Evolutionary conservation across 2,797 vertebrate species (phyloP).

Genomic region (Molossus molossus): DNA sequence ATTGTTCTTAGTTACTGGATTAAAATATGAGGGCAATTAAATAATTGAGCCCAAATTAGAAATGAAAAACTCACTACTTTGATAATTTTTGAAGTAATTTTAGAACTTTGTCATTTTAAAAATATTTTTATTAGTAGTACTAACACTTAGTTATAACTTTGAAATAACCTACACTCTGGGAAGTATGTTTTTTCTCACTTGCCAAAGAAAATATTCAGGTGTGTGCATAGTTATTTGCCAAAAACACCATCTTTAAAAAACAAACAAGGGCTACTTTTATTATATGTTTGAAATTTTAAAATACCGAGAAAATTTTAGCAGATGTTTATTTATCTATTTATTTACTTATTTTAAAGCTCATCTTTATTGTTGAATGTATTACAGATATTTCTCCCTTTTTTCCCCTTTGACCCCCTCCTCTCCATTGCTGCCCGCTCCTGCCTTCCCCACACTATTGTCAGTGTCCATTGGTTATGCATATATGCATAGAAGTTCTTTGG

Average conservation of each 20-base stretch:
- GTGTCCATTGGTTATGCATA: no score
- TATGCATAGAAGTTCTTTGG: no score
- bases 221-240: neutral
- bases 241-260: neutral
- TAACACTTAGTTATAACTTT: neutral
- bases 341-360: no score
- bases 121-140: constrained; percentile 19
- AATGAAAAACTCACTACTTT: constrained; percentile 23
- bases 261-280: neutral
- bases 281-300: neutral
- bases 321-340: no score
- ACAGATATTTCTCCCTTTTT: no score
- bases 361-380: no score
- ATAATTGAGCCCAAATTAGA: constrained; percentile 14
- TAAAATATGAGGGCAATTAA: neutral
- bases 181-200: neutral
- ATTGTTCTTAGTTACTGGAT: neutral
- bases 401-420: no score
- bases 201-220: neutral
- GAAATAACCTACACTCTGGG: neutral
- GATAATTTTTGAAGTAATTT: constrained; percentile 30
- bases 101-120: neutral
- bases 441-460: no score
- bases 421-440: no score
- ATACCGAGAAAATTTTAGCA: neutral